A percentile compares a stretch with the other conserved stretches of the same genome.
Conservation (phyloP, 2,113 vertebrate genomes). For the Ageneiosus marmoratus region DNA sequence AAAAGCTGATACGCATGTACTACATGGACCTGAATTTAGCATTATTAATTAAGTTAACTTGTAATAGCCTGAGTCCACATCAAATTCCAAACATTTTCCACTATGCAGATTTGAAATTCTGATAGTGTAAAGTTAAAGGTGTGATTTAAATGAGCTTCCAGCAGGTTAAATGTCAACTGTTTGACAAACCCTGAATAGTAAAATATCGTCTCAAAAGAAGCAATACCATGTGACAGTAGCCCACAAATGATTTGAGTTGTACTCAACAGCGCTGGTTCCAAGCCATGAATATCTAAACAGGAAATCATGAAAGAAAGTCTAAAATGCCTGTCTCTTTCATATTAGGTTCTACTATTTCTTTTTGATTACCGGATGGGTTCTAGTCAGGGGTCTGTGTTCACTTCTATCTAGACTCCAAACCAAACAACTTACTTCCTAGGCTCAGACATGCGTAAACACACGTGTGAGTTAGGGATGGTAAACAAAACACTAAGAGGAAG, state of each 20-base stretch:
- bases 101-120: constrained; percentile 5
- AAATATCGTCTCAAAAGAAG: constrained; percentile 4
- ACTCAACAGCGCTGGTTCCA: neutral
- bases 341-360: neutral
- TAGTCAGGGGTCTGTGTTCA: constrained; percentile 57
- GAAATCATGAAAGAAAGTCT: neutral
- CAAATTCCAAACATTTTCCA: neutral
- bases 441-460: constrained; percentile 32
- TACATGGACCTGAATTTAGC: neutral
- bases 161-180: neutral
- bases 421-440: constrained; percentile 63
- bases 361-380: constrained; percentile 47
- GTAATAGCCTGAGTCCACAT: neutral
- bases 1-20: neutral
- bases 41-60: too few species aligned
- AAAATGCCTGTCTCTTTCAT: constrained; percentile 20
- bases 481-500: constrained; percentile 48
- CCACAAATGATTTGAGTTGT: neutral
- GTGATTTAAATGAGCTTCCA: neutral
- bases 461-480: constrained; percentile 5
- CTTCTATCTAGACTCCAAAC: constrained; percentile 68
- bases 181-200: neutral
- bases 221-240: constrained; percentile 10
- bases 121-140: neutral
- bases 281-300: constrained; percentile 14